Conservation (phyloP, 1,140 invertebrate species). For the Ylistrum balloti region DNA sequence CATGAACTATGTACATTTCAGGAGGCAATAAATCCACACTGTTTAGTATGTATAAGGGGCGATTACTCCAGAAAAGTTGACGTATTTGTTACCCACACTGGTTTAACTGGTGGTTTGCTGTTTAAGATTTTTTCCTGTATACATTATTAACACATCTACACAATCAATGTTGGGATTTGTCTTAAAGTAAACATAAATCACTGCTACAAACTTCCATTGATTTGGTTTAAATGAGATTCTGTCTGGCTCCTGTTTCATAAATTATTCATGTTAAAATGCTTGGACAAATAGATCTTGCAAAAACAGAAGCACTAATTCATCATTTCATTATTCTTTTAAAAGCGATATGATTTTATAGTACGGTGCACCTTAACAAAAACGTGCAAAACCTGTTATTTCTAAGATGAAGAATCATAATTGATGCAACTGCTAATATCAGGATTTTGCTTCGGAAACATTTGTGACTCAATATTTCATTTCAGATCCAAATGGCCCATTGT, state of each 20-base stretch:
- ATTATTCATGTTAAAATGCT: constrained; percentile 21
- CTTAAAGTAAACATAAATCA: constrained; percentile 29
- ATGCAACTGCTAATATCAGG: neutral
- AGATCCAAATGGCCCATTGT: neutral
- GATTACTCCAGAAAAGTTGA: neutral
- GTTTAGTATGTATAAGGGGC: neutral
- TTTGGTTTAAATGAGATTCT: constrained; percentile 1
- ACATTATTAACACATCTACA: neutral
- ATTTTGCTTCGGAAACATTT: neutral
- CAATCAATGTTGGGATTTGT: neutral
- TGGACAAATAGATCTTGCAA: neutral
- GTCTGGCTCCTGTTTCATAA: constrained; percentile 18
- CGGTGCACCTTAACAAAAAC: neutral
- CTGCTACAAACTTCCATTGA: neutral
- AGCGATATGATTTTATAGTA: neutral
- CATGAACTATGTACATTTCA: no score
- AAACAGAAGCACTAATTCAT: neutral
- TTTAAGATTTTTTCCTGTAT: neutral
- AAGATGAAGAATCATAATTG: neutral
- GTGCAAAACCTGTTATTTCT: neutral
- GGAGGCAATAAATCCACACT: no score
- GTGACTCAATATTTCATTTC: neutral
- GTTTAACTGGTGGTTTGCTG: neutral
- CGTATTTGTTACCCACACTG: neutral
- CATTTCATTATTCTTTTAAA: neutral